Conservation (phyloP, 2,797 vertebrate species). For the Pitangus sulphuratus region DNA sequence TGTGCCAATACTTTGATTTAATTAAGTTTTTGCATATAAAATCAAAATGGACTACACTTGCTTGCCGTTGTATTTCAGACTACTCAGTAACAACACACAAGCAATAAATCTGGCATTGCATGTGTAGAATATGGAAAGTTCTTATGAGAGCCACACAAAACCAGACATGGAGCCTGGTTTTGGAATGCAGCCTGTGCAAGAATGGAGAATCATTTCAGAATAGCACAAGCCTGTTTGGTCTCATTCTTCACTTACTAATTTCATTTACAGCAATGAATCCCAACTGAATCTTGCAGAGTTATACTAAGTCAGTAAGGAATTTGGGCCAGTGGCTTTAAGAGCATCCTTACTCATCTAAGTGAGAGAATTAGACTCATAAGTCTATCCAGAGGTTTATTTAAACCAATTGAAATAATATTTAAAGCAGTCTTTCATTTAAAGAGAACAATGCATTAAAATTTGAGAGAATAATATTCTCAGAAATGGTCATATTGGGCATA, state of each 20-base stretch:
- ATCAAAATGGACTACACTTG: background rate
- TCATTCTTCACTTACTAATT: background rate
- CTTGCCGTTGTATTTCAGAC: background rate
- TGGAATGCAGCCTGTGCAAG: background rate
- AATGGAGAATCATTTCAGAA: background rate
- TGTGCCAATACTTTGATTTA: background rate
- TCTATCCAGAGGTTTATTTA: background rate
- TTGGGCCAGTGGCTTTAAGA: background rate
- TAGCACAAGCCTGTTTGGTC: fast-evolving
- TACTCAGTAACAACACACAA: background rate
- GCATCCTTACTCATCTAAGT: background rate
- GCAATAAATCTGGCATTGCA: background rate
- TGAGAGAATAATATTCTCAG: background rate
- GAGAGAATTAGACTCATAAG: background rate
- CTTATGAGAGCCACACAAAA: background rate
- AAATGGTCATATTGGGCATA: background rate
- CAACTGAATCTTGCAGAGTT: background rate
- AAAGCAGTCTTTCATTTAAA: background rate
- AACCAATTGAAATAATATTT: background rate
- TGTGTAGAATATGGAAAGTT: background rate
- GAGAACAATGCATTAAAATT: background rate
- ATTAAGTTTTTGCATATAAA: background rate
- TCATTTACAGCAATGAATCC: background rate
- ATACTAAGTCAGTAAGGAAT: background rate
- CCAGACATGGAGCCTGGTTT: background rate